Base-by-base conservation (phyloP, 1,140 invertebrate species). In the Leptopilina clavipes region DNA sequence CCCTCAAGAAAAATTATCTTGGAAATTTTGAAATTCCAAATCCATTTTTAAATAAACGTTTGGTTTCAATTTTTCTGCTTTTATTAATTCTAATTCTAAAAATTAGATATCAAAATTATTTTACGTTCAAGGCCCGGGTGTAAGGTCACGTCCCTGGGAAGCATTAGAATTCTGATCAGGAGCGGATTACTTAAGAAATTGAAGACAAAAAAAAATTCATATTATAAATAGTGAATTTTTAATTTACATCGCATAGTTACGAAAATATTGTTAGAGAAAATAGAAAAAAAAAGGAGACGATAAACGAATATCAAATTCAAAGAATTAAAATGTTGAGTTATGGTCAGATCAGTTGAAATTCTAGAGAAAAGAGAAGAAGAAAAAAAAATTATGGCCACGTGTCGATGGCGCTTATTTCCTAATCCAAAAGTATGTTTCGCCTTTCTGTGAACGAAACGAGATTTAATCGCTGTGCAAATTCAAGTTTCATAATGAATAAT, bases 131-230 rank as follows among this genome's bases (percentile, higher is more conserved):
- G 25, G 59, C 14, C 59, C 25, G 25, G 22, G 56, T 25, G 12
- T 65, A 65, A 12, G 25, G 59, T 65, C 56, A 65, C 22, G 59
- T 65, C 59, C 59, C 59, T 65, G 25, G n/a, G 22, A 65, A 65
- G 59, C 25, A 65, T 65, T 65, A 65, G 59, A 65, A 65, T 65
- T 65, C 59, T 65, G 59, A 65, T 65, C 22, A 65, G 25, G 59
- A 37, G 59, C 12, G 59, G 12, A 31, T 31, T 65, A 65, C 59
- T 37, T n/a, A 65, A 65, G 22, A 37, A 45, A 52, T 17, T 52
- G 48, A 52, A 52, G 48, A 52, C 48, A n/a, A 48, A 5, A 52
- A 52, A 59, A 31, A 65, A 65, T 31, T 31, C 14, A n/a, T 14
- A 31, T n/a, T n/a, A n/a, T n/a, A n/a, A n/a, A 31, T 31, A 31